Conservation (phyloP, 2,797 vertebrate species). For the Petrocephalus schoutedeni region DNA sequence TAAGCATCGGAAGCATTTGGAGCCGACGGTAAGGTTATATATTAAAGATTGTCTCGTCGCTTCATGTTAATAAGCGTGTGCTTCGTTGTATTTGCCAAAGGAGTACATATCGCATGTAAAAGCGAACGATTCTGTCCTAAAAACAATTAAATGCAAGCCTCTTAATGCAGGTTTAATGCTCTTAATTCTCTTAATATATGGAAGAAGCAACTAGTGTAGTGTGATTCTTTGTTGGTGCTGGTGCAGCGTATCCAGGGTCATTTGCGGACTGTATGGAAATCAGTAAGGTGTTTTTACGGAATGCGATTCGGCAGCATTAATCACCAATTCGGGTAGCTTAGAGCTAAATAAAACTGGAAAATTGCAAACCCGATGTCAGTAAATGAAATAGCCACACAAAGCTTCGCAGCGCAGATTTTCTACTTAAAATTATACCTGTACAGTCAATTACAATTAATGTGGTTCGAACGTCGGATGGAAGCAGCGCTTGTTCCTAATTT, state of each 20-base stretch:
- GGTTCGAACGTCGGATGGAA: background rate
- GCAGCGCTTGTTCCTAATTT: background rate
- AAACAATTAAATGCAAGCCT: background rate
- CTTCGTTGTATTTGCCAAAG: background rate
- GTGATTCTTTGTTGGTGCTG: background rate
- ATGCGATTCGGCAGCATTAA: background rate
- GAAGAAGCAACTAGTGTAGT: background rate
- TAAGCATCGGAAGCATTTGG: background rate
- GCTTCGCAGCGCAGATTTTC: background rate
- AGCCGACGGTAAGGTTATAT: conserved; percentile 5
- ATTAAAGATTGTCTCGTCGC: background rate
- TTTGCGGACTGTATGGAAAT: background rate
- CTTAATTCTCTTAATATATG: background rate
- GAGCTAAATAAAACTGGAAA: background rate
- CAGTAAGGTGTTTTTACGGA: background rate
- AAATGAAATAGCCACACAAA: background rate
- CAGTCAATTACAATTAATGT: background rate
- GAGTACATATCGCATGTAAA: background rate
- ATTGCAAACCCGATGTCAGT: background rate
- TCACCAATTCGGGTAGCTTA: background rate
- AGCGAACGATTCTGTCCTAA: background rate
- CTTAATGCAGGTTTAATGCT: too few species aligned
- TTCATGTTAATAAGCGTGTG: background rate
- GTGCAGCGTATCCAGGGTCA: background rate
- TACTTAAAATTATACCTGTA: background rate